Base-by-base conservation (phyloP, 2,797 vertebrate genomes). In the Pachyuromys duprasi region DNA sequence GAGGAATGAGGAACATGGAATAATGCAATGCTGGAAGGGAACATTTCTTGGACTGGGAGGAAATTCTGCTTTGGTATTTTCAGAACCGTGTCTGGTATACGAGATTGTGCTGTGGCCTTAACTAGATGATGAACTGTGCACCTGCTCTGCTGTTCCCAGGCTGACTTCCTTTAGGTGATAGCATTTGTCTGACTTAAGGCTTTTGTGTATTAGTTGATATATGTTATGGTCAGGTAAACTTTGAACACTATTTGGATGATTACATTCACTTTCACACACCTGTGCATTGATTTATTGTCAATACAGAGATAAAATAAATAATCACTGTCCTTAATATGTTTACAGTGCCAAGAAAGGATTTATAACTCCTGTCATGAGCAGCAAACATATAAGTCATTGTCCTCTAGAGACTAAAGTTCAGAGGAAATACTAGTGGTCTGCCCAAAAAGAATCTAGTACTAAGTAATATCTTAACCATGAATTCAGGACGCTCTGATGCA, bases 181-280 rank as follows among this genome's bases (percentile, higher is more conserved):
- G 0, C 26, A 11, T 65, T 36, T 93, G 49, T 76, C n/a, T 88
- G 14, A 74, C 6, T n/a, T 87, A 42, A 80, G 26, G 7, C n/a
- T 93, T 69, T 81, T 53, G 0, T 3, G 17, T n/a, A 69, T 55
- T 8, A 60, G 57, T 57, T 65, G 65, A 3, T 60, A 0, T 76
- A 42, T 63, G 28, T 69, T 80, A 28, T 90, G 12, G 49, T 96
- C 93, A 86, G 60, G 93, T 86, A 90, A 65, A 36, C 53, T 91
- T 49, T 94, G 88, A 80, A 87, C 33, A 81, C 13, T 84, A 60
- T 83, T 26, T 84, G 60, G 15, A 75, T 72, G 17, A 14, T 83
- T 67, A 42, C 12, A 92, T 72, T 92, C 20, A 91, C 81, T 91
- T 49, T n/a, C n/a, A 89, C 11, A 70, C 22, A 84, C 18, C 28